Conservation (phyloP, 1,140 invertebrate species). For the Potamilus streckersoni region DNA sequence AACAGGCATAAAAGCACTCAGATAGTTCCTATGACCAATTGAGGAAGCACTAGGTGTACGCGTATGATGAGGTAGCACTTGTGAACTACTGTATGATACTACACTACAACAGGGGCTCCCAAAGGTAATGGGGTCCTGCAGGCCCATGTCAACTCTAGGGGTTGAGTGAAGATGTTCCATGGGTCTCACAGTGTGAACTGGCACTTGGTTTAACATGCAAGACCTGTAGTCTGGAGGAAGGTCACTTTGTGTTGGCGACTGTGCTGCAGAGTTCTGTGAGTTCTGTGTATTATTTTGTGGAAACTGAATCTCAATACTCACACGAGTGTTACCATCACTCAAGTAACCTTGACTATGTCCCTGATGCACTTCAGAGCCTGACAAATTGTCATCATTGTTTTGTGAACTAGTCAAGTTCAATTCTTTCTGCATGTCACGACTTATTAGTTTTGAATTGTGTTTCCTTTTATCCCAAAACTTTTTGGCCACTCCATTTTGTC, state of each 20-base stretch:
- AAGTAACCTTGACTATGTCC: constrained; percentile 46
- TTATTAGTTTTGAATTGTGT: constrained; percentile 75
- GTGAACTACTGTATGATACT: constrained; percentile 39
- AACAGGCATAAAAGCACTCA: constrained; percentile 60
- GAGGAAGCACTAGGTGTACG: constrained; percentile 54
- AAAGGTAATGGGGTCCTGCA: constrained; percentile 10
- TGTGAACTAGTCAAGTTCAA: constrained; percentile 56
- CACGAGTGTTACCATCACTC: constrained; percentile 54
- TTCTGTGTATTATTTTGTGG: constrained; percentile 30
- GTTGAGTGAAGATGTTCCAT: no score
- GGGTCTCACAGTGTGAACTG: no score
- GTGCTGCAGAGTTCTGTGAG: constrained; percentile 18
- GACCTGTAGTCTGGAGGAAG: constrained; percentile 16
- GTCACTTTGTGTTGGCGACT: constrained; percentile 19
- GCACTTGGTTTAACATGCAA: background rate
- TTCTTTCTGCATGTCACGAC: constrained; percentile 59
- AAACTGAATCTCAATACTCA: constrained; percentile 61
- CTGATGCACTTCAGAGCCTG: constrained; percentile 42
- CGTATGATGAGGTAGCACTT: constrained; percentile 45
- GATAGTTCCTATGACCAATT: constrained; percentile 42
- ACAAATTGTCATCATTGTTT: constrained; percentile 38
- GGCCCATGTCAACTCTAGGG: constrained; percentile 27
- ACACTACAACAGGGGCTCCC: constrained; percentile 41
- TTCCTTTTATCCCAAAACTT: constrained; percentile 92
- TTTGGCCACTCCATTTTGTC: constrained; percentile 90